Percentiles rank a stretch among this genome's conserved stretches.
These are phyloP conservation scores for Clostera curtula DNA, from an alignment of 2,888 invertebrate species.

Conservation along the genomic window DNA sequence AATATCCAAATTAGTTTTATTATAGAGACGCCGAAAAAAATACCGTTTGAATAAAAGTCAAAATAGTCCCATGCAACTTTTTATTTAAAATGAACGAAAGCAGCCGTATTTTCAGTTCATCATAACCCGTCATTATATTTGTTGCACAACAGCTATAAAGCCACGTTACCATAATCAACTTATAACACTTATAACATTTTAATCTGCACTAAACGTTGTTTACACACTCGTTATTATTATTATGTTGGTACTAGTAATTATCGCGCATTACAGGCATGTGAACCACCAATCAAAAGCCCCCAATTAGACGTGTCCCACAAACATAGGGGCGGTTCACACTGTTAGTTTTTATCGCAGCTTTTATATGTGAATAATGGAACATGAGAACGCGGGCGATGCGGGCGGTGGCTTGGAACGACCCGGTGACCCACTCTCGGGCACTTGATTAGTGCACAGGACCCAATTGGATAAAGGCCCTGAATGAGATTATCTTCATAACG, in stretches of 20 bases:
- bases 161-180: too few relatives aligned
- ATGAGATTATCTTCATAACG: constrained; percentile 45
- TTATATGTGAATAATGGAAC: constrained; percentile 48
- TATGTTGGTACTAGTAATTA: neutral
- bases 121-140: too few relatives aligned
- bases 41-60: too few relatives aligned
- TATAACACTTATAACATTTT: too few relatives aligned
- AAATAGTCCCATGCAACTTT: too few relatives aligned
- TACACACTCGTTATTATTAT: neutral
- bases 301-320: constrained; percentile 18
- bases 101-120: too few relatives aligned
- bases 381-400: constrained; percentile 38
- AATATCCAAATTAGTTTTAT: too few relatives aligned
- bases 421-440: constrained; percentile 57
- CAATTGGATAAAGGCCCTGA: constrained; percentile 60
- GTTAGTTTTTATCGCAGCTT: constrained; percentile 36
- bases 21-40: too few relatives aligned
- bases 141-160: too few relatives aligned
- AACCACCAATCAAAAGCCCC: neutral
- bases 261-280: neutral
- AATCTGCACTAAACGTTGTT: too few relatives aligned
- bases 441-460: constrained; percentile 57
- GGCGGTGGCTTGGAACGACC: constrained; percentile 42
- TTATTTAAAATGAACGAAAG: too few relatives aligned
- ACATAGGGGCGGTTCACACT: constrained; percentile 50